Evolutionary conservation across 1,140 invertebrate species (phyloP).

Genomic region (Coptotermes formosanus): DNA sequence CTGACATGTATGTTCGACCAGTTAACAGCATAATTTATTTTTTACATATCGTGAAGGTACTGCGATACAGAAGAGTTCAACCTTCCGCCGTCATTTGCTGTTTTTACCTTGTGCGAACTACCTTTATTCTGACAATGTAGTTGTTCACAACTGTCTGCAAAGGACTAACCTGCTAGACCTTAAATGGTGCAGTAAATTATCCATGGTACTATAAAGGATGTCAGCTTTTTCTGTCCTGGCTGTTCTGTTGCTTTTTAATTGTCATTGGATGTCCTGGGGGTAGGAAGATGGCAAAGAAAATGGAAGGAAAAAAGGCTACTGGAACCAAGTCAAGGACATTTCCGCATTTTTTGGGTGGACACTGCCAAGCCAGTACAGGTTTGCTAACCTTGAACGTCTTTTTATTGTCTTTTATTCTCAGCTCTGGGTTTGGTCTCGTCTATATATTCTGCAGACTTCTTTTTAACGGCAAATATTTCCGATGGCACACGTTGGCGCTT

Average conservation of each 20-base stretch:
- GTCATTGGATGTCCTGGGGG: background rate
- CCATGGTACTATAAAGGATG: background rate
- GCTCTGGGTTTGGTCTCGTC: background rate
- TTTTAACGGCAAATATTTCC: background rate
- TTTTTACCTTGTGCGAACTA: background rate
- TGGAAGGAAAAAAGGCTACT: background rate
- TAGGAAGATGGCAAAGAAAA: background rate
- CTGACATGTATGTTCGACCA: background rate
- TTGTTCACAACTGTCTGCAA: conserved; percentile 6
- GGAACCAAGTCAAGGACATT: background rate
- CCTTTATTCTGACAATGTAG: conserved; percentile 1
- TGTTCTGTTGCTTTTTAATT: background rate
- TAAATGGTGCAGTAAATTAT: background rate
- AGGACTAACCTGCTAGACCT: background rate
- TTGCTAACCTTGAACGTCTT: background rate
- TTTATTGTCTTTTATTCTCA: background rate
- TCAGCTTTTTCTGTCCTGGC: background rate
- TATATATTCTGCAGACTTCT: background rate
- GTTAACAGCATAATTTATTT: background rate
- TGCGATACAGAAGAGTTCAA: background rate
- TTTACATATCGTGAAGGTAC: background rate
- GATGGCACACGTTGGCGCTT: background rate
- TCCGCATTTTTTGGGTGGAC: conserved; percentile 14
- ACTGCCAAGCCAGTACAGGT: conserved; percentile 1
- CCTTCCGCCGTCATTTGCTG: background rate